Percentiles rank a stretch among this genome's conserved stretches.
phyloP scores from a whole-genome alignment of 2,888 invertebrate genomes.

The Andrena haemorrhoa region DNA sequence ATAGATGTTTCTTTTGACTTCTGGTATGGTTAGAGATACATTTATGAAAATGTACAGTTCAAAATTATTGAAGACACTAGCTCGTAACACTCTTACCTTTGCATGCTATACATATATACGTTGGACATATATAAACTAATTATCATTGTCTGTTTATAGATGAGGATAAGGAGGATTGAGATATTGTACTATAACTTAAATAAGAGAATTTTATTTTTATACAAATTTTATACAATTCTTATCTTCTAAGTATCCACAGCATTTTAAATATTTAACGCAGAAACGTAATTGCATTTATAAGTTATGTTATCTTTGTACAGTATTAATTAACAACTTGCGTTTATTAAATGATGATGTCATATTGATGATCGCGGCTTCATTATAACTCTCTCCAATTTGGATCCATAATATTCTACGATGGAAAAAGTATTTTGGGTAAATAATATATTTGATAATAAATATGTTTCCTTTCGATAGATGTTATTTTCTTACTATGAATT shows the following conservation, averaged over 20 bases:
- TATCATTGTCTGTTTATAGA: slow-evolving; percentile 21
- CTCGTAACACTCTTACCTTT: no score
- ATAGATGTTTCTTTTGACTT: background rate
- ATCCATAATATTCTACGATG: slow-evolving; percentile 77
- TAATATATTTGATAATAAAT: background rate
- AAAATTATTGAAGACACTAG: background rate
- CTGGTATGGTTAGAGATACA: background rate
- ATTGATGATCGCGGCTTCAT: slow-evolving; percentile 75
- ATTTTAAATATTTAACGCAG: slow-evolving; percentile 8
- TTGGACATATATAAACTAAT: background rate
- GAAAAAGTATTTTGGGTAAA: slow-evolving; percentile 22
- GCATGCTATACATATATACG: no score
- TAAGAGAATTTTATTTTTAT: background rate
- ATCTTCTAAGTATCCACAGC: slow-evolving; percentile 1
- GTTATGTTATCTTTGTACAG: slow-evolving; percentile 1
- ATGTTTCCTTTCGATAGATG: slow-evolving; percentile 5
- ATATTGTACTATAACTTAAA: background rate
- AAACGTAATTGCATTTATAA: background rate
- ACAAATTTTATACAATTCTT: background rate
- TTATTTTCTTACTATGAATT: slow-evolving; percentile 65
- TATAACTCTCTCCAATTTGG: slow-evolving; percentile 78
- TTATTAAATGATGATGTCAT: slow-evolving; percentile 52
- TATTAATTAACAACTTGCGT: slow-evolving; percentile 38
- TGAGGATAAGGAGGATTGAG: slow-evolving; percentile 5
- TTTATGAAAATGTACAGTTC: background rate